Conservation (phyloP, 2,888 invertebrate species). For the Carpatolechia fugitivella region DNA sequence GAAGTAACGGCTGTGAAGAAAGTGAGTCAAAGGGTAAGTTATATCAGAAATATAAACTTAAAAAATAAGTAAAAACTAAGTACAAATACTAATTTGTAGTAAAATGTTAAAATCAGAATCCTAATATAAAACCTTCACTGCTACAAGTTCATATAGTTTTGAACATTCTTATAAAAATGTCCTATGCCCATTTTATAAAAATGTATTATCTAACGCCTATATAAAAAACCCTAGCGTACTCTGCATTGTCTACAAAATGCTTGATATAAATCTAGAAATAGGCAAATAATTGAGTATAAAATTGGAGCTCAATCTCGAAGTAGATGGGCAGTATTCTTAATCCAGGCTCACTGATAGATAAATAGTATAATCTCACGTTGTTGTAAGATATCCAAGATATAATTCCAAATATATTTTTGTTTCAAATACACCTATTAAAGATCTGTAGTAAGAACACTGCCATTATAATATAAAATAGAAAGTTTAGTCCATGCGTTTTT, state of each 20-base stretch:
- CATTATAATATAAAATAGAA: background rate
- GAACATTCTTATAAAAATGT: too few species aligned
- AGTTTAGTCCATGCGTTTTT: background rate
- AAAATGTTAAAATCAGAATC: too few species aligned
- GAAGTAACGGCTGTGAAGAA: constrained; percentile 60
- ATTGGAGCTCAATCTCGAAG: background rate
- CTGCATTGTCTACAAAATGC: background rate
- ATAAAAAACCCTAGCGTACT: background rate
- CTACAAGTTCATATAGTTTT: too few species aligned
- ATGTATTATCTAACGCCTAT: background rate
- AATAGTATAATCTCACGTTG: too few species aligned
- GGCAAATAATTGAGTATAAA: background rate
- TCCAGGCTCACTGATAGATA: too few species aligned
- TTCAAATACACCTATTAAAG: too few species aligned
- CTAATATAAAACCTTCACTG: too few species aligned
- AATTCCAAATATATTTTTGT: too few species aligned
- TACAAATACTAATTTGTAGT: too few species aligned
- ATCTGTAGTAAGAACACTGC: too few species aligned
- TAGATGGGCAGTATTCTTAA: background rate
- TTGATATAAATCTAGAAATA: background rate
- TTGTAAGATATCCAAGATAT: too few species aligned
- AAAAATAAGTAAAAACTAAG: background rate
- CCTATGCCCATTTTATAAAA: too few species aligned
- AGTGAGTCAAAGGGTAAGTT: constrained; percentile 56
- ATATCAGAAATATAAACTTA: background rate